These are phyloP conservation scores for Lasioglossum malachurum DNA, from an alignment of 2,888 invertebrate species.

Conservation along the genomic window DNA sequence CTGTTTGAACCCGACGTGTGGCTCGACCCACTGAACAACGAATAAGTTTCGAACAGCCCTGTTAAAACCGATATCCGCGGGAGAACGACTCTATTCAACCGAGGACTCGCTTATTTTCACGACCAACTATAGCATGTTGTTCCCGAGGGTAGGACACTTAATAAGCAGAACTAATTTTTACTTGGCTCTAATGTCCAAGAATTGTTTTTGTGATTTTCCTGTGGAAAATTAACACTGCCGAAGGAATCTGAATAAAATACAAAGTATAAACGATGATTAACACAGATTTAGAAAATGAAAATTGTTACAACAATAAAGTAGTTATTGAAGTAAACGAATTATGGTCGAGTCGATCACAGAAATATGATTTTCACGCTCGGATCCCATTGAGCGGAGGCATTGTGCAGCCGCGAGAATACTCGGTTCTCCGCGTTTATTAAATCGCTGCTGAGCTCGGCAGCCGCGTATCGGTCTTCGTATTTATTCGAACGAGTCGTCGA, in stretches of 20 bases:
- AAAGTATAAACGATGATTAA: not conserved
- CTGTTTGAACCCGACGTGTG: constrained; percentile 16
- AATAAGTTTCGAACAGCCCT: constrained; percentile 33
- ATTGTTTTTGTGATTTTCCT: too few species aligned
- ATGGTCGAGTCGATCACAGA: not conserved
- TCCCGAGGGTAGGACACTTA: not conserved
- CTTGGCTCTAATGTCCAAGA: too few species aligned
- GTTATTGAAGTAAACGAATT: not conserved
- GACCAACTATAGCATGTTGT: not conserved
- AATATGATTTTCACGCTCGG: not conserved
- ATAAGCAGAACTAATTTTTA: too few species aligned
- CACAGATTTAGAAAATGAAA: not conserved
- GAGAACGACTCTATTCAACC: constrained; percentile 39
- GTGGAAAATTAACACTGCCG: too few species aligned
- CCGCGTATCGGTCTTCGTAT: constrained; percentile 37
- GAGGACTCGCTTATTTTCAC: constrained; percentile 8
- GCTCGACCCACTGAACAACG: constrained; percentile 32
- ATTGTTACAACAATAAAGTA: not conserved
- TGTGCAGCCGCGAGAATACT: constrained; percentile 25
- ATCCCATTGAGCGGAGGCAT: not conserved
- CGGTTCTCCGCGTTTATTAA: constrained; percentile 59
- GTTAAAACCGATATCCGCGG: constrained; percentile 34
- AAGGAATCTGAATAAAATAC: too few species aligned
- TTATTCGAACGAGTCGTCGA: constrained; percentile 67
- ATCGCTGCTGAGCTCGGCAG: constrained; percentile 9